phyloP scores from a whole-genome alignment of 2,113 vertebrate species.

The Orthonyx spaldingii region DNA sequence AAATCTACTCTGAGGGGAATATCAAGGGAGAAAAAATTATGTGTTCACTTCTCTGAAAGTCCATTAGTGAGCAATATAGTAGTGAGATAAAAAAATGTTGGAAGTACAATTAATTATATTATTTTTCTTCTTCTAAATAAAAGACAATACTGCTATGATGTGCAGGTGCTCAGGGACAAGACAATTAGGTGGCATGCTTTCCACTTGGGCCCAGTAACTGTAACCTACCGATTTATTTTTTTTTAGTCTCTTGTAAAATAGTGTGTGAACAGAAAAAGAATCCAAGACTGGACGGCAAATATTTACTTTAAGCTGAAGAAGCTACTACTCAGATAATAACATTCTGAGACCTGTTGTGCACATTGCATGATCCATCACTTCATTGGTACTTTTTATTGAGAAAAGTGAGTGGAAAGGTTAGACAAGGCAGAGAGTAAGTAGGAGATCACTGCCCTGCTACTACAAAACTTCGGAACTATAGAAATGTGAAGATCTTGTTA shows the following conservation, averaged over 20 bases:
- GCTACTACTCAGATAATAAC: background rate
- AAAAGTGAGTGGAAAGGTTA: background rate
- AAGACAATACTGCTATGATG: background rate
- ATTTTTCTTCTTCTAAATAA: background rate
- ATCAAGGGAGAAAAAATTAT: background rate
- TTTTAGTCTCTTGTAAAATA: background rate
- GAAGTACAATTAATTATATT: background rate
- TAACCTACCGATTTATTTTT: background rate
- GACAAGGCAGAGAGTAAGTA: background rate
- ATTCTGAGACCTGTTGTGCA: background rate
- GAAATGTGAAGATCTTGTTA: background rate
- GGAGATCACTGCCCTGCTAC: background rate
- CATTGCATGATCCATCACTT: background rate
- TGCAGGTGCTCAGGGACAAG: background rate
- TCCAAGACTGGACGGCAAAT: background rate
- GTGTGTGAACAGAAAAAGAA: background rate
- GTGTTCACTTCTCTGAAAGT: background rate
- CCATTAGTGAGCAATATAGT: background rate
- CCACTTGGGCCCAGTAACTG: background rate
- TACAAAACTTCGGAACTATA: background rate
- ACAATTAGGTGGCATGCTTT: background rate
- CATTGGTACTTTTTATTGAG: background rate
- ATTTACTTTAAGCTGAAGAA: background rate
- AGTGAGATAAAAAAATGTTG: background rate
- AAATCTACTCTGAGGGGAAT: background rate